A percentile compares a stretch with the other conserved stretches of the same genome.
Conservation (phyloP, 2,113 vertebrate species). For the Rhipidura dahli region DNA sequence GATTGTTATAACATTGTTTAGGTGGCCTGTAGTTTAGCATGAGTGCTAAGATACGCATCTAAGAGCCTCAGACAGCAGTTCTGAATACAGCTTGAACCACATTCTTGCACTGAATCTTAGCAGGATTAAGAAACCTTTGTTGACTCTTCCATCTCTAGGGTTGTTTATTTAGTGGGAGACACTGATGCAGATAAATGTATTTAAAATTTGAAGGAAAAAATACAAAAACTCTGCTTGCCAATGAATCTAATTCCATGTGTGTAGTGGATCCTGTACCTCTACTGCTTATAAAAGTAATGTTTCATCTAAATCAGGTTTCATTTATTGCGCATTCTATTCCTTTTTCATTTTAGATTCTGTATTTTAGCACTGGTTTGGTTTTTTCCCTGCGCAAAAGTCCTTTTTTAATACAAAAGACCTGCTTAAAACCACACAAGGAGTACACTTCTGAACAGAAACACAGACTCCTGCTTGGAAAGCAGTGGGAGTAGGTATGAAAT, state of each 20-base stretch:
- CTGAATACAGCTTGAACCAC: not conserved
- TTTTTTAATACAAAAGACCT: not conserved
- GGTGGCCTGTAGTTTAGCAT: not conserved
- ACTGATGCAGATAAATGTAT: not conserved
- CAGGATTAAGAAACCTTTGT: not conserved
- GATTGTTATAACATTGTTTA: too few species aligned
- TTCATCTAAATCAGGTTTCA: not conserved
- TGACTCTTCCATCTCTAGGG: not conserved
- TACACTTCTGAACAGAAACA: not conserved
- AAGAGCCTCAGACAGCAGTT: not conserved
- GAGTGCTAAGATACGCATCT: not conserved
- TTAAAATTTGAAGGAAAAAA: not conserved
- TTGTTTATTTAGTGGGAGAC: not conserved
- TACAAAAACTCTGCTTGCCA: not conserved
- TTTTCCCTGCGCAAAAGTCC: not conserved
- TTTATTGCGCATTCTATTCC: not conserved
- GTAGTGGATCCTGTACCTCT: not conserved
- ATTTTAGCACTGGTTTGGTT: not conserved
- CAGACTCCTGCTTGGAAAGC: not conserved
- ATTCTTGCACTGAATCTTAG: not conserved
- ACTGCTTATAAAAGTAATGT: not conserved
- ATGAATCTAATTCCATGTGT: not conserved
- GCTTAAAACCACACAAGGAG: not conserved
- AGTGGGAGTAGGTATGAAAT: not conserved
- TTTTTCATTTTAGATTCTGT: not conserved